Base-by-base conservation (phyloP, 2,888 invertebrate species). In the Willowsia nigromaculata region DNA sequence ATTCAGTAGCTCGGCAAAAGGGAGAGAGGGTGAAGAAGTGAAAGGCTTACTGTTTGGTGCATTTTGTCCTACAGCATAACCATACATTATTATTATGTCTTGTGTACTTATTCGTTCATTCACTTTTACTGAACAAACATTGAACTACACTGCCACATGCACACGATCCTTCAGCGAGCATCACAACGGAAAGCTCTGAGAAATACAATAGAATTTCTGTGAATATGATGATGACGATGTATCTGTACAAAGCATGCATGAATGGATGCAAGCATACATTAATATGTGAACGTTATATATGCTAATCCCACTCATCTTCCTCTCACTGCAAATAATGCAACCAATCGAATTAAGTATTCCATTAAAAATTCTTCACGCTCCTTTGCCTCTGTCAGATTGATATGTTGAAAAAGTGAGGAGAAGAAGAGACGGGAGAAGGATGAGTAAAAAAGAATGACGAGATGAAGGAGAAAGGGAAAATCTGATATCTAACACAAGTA, bases 291-390 rank as follows among this genome's bases (percentile, higher is more conserved):
- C 22, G 25, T 27, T 71, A n/a, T n/a, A n/a, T n/a, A 43, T 71
- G 71, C 43, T 71, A 71, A 71, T 71, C 43, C 43, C 43, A 25
- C 11, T 43, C 43, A 9, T 22, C 15, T 71, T n/a, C 25, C 43
- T 43, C 43, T 25, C 43, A 0, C 47, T 76, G 27, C 62, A 50
- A 84, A 80, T 81, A 56, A 47, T 78, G 78, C 56, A 84, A 78
- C 76, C 76, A 83, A 83, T 68, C 15, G 62, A 30, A 68, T 68
- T 18, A 33, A 37, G 18, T 82, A 88, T 83, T 84, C 88, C 83
- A 83, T 88, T 84, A 84, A 88, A 88, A 84, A 88, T 84, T 84
- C 84, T 84, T 88, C 78, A 83, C 80, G 88, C 65, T 78, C 65
- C 59, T 59, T 71, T 82, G 82, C 47, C 50, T 59, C 88, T 76